A percentile compares a stretch with the other conserved stretches of the same genome.
Conservation (phyloP, 2,797 vertebrate species). For the Garrulus glandarius region DNA sequence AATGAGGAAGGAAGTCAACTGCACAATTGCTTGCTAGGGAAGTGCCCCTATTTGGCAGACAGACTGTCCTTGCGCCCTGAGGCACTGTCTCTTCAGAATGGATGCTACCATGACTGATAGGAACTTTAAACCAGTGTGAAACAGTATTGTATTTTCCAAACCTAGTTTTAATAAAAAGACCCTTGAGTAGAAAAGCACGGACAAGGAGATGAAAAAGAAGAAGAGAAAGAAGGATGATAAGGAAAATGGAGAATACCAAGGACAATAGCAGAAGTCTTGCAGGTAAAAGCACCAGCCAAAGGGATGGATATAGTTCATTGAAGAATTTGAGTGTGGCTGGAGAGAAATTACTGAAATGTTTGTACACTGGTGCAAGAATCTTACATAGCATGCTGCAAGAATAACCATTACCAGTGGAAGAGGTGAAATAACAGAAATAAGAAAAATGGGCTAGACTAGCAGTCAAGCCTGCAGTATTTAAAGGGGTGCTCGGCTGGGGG, state of each 20-base stretch:
- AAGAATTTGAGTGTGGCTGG: background rate
- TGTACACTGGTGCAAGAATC: background rate
- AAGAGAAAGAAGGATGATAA: background rate
- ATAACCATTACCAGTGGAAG: background rate
- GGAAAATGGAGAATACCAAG: background rate
- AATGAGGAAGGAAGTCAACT: background rate
- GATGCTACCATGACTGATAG: background rate
- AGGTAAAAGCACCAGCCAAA: background rate
- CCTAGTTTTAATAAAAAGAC: background rate
- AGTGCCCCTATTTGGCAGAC: fast-evolving
- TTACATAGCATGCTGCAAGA: background rate
- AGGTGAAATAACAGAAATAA: background rate
- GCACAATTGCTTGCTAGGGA: background rate
- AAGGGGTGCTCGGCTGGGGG: background rate
- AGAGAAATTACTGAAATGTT: background rate
- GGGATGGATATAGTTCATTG: background rate
- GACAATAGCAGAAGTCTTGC: background rate
- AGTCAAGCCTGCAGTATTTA: background rate
- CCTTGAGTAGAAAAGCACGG: background rate
- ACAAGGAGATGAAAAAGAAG: background rate
- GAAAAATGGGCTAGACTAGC: background rate
- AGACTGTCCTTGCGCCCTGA: fast-evolving
- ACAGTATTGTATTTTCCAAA: background rate
- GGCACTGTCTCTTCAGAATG: background rate
- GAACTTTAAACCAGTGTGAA: background rate